Evolutionary conservation across 2,888 invertebrate genomes (phyloP).

Genomic region (Hipparchia sbordonii): DNA sequence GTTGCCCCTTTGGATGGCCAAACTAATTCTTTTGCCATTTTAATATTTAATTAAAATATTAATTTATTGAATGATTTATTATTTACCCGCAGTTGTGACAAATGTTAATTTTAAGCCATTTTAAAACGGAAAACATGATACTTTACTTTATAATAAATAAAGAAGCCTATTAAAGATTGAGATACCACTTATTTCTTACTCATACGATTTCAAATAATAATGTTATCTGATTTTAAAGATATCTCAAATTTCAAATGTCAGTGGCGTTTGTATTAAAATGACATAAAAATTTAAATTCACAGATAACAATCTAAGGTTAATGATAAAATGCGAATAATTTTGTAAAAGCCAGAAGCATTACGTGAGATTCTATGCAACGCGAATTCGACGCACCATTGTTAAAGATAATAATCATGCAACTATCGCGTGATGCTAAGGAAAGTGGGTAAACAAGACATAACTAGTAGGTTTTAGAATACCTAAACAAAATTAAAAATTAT

Average conservation of each 20-base stretch:
- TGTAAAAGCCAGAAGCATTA: background rate
- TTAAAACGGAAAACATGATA: conserved; percentile 15
- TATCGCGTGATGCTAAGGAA: background rate
- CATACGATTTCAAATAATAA: background rate
- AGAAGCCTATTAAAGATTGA: background rate
- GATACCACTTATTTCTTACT: background rate
- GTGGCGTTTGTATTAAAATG: background rate
- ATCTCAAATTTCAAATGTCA: conserved; percentile 7
- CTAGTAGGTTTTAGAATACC: too few relatives aligned
- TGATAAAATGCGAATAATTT: background rate
- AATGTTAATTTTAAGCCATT: conserved; percentile 13
- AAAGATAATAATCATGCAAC: background rate
- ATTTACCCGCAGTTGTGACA: background rate
- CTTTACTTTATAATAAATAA: conserved; percentile 28
- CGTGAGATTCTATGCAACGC: background rate
- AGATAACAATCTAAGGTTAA: background rate
- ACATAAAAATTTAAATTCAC: background rate
- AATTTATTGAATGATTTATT: background rate
- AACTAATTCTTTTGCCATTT: too few relatives aligned
- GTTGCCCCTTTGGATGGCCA: too few relatives aligned
- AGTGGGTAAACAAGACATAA: background rate
- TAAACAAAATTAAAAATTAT: too few relatives aligned
- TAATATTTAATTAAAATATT: conserved; percentile 1
- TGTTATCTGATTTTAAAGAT: conserved; percentile 13
- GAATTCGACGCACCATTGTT: background rate